Base-by-base conservation (phyloP, 2,888 invertebrate genomes). In the Sipha maydis region DNA sequence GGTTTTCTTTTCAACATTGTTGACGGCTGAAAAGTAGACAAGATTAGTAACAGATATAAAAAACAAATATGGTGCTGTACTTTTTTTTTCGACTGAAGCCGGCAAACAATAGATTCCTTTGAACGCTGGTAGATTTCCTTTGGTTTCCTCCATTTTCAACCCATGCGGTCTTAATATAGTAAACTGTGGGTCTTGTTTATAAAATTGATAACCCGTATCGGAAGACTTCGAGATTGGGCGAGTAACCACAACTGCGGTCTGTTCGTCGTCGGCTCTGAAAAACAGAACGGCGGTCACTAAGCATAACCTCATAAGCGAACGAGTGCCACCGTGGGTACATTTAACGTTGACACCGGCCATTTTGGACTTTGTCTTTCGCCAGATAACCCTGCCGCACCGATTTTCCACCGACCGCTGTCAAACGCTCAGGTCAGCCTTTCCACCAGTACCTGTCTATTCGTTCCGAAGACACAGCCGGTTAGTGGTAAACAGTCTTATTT, bases 61-160 rank as follows among this genome's bases (percentile, higher is more conserved):
- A 38, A 54, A 17, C 25, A 11, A n/a, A 69, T 9, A 1, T 25
- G 19, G 38, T 25, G 19, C 5, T 38, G 17, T 31, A 69, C 48
- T 38, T 71, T 84, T 76, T 73, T 9, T 31, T 3, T n/a, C 21
- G 34, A 69, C 14, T 34, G n/a, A 41, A 31, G 19, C 5, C 0
- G 25, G n/a, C 2, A 48, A 76, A 67, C 56, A 19, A 67, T 41
- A 19, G n/a, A 89, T 89, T 4, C 90, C 90, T 48, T 48, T 78
- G 85, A 90, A 90, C 25, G 88, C 84, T 0, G 85, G 89, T 82
- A 90, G 21, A 82, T 89, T 89, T 3, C 83, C 79, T 17, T 34
- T 89, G 9, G 76, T 73, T 31, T n/a, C 77, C 34, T 75, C 79
- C 25, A n/a, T n/a, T n/a, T n/a, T n/a, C 1, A 17, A 38, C 19